Percentiles rank a stretch among this genome's conserved stretches.
Conservation (phyloP, 2,113 vertebrate species). For the Aldabrachelys gigantea region DNA sequence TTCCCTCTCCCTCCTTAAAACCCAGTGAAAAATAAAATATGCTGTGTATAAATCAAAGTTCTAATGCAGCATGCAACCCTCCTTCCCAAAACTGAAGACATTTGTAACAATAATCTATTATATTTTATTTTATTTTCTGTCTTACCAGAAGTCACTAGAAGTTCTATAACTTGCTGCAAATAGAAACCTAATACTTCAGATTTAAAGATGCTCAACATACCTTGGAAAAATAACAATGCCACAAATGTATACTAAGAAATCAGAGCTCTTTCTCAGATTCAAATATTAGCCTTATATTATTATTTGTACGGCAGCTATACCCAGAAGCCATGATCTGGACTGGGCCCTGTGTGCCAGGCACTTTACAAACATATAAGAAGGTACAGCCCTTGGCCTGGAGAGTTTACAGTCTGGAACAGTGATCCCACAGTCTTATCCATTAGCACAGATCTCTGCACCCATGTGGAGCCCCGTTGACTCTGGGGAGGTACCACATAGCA, state of each 20-base stretch:
- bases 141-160: not conserved
- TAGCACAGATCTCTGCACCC: accelerated
- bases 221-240: not conserved
- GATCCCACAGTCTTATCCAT: not conserved
- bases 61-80: not conserved
- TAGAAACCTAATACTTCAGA: not conserved
- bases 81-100: not conserved
- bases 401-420: not conserved
- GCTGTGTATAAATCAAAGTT: not conserved
- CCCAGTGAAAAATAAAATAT: not conserved
- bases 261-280: not conserved
- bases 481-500: not conserved
- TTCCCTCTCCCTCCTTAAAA: not conserved
- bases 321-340: not conserved
- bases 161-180: not conserved
- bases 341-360: not conserved
- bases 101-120: not conserved
- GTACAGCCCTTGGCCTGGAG: accelerated
- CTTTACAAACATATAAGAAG: not conserved
- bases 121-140: not conserved
- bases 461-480: not conserved
- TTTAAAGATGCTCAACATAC: not conserved
- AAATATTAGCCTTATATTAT: not conserved
- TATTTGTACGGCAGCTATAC: not conserved
- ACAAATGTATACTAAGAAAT: not conserved